Evolutionary conservation across 2,888 invertebrate genomes (phyloP).

Genomic region (Lepidocyrtinus sp.): DNA sequence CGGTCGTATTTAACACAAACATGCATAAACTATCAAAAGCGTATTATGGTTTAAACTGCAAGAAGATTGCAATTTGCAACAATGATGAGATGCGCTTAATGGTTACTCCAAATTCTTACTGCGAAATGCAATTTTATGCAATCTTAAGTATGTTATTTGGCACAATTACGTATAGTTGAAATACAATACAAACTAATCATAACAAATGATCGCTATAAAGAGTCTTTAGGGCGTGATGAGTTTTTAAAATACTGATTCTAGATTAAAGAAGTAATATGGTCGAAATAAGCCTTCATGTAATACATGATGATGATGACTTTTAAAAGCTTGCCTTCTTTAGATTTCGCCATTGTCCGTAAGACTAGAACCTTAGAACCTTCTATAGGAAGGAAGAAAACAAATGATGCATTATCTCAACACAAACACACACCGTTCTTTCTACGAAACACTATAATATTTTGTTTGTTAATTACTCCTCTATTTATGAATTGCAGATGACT

Average conservation of each 20-base stretch:
- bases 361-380: background rate
- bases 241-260: background rate
- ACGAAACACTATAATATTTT: background rate
- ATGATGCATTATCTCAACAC: no score
- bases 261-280: background rate
- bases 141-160: background rate
- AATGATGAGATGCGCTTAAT: no score
- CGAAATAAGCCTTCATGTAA: background rate
- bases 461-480: background rate
- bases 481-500: slow-evolving; percentile 66
- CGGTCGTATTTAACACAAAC: background rate
- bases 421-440: slow-evolving; percentile 1
- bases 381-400: background rate
- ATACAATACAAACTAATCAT: slow-evolving; percentile 2
- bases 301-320: background rate
- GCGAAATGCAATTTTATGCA: slow-evolving; percentile 1
- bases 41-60: background rate
- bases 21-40: background rate
- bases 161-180: background rate
- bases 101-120: no score
- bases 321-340: background rate
- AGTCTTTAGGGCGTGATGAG: slow-evolving; percentile 11
- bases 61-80: background rate
- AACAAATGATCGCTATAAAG: background rate
- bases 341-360: background rate